phyloP scores from a whole-genome alignment of 92 coral and sea anemone species.

The Zoanthus sociatus region DNA sequence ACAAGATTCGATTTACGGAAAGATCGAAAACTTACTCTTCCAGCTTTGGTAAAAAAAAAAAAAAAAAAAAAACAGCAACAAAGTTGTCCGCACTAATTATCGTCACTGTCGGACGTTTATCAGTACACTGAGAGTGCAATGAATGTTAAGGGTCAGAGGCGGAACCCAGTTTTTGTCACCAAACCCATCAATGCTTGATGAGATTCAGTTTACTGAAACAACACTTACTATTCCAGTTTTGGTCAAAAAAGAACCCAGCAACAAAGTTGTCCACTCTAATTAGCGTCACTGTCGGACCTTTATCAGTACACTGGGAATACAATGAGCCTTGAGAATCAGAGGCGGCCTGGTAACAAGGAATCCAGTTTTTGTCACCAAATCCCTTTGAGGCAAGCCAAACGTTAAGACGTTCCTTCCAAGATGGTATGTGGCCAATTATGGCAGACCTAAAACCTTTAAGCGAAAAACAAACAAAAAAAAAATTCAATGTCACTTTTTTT shows the following conservation, averaged over 20 bases:
- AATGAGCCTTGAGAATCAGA: background rate
- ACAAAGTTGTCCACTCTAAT: constrained; percentile 33
- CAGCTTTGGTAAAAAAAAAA: constrained; percentile 28
- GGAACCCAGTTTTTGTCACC: constrained; percentile 27
- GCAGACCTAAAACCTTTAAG: background rate
- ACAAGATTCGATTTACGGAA: background rate
- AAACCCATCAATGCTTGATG: no score
- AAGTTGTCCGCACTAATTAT: constrained; percentile 19
- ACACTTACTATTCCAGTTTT: constrained; percentile 29
- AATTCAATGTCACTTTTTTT: no score
- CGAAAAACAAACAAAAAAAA: background rate
- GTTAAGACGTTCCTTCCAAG: constrained; percentile 39
- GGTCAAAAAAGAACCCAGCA: constrained; percentile 37
- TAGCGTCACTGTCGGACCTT: constrained; percentile 33
- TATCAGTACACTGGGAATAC: constrained; percentile 31
- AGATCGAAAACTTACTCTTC: constrained; percentile 6
- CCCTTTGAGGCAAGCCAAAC: constrained; percentile 29
- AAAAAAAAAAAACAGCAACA: background rate
- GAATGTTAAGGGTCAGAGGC: background rate
- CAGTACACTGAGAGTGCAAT: constrained; percentile 24
- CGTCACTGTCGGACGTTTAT: constrained; percentile 36
- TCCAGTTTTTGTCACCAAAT: constrained; percentile 35
- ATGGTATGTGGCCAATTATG: constrained; percentile 28
- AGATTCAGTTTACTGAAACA: background rate
- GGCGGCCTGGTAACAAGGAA: constrained; percentile 30